Evolutionary conservation across 2,113 vertebrate species (phyloP).

Genomic region (Furnarius figulus): DNA sequence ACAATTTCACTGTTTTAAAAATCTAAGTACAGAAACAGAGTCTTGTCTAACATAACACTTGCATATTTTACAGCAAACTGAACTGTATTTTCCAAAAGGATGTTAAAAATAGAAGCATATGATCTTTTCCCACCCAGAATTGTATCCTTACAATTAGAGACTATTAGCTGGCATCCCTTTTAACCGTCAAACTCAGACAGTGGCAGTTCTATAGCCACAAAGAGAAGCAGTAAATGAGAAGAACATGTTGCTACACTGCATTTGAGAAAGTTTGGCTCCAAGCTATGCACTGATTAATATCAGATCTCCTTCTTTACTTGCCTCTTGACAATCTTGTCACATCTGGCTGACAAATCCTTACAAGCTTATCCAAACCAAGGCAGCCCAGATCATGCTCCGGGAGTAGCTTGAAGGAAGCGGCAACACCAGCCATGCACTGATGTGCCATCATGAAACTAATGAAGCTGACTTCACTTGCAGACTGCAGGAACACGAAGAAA

Average conservation of each 20-base stretch:
- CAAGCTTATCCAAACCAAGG: conserved; percentile 82
- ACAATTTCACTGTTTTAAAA: conserved; percentile 33
- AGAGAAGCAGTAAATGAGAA: conserved; percentile 82
- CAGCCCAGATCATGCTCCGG: conserved; percentile 75
- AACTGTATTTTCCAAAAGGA: conserved; percentile 46
- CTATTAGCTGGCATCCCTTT: conserved; percentile 72
- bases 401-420: conserved; percentile 79
- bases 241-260: conserved; percentile 89
- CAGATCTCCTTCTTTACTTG: conserved; percentile 85
- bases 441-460: conserved; percentile 85
- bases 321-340: conserved; percentile 88
- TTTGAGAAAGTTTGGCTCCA: conserved; percentile 88
- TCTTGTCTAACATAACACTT: not conserved
- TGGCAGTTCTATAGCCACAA: conserved; percentile 79
- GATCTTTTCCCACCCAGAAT: conserved; percentile 59
- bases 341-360: conserved; percentile 92
- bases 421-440: conserved; percentile 76
- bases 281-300: conserved; percentile 91
- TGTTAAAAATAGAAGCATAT: conserved; percentile 40
- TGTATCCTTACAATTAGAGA: conserved; percentile 60
- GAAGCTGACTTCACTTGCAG: conserved; percentile 80
- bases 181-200: conserved; percentile 76
- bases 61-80: conserved; percentile 38
- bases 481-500: conserved; percentile 72
- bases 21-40: conserved; percentile 26